A percentile compares a stretch with the other conserved stretches of the same genome.
Evolutionary conservation across 2,797 vertebrate genomes (phyloP).

Genomic region (Smutsia gigantea): DNA sequence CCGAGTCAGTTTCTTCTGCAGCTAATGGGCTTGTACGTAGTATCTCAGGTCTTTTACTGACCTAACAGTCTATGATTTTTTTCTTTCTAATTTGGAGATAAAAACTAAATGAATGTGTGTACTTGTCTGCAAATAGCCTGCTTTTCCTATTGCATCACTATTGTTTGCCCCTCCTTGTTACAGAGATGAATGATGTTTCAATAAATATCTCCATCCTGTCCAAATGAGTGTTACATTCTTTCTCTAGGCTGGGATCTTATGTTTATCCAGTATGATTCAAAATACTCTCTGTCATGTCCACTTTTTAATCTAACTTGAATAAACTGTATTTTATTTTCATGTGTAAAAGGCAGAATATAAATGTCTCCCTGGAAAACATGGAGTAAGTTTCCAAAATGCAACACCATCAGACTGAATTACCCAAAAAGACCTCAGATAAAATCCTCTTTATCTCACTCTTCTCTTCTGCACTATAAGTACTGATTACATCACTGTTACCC

Average conservation of each 20-base stretch:
- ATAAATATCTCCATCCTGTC: background rate
- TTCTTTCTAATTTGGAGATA: background rate
- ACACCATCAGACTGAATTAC: background rate
- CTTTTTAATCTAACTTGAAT: background rate
- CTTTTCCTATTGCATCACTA: background rate
- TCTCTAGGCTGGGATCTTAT: background rate
- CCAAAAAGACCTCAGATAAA: background rate
- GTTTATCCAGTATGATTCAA: background rate
- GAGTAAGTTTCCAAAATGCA: background rate
- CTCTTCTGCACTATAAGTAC: background rate
- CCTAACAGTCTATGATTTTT: background rate
- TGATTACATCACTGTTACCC: background rate
- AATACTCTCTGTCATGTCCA: background rate
- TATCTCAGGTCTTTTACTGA: background rate
- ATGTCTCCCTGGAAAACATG: background rate
- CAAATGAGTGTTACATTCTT: conserved; percentile 13
- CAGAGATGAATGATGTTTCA: background rate
- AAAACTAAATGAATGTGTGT: background rate
- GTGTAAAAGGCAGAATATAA: background rate
- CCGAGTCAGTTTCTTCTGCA: background rate
- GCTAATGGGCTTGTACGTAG: background rate
- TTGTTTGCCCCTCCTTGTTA: background rate
- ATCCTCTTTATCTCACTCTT: background rate
- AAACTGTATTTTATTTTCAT: background rate
- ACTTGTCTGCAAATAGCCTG: background rate